Base-by-base conservation (phyloP, 2,113 vertebrate species). In the Hepsetus odoe region DNA sequence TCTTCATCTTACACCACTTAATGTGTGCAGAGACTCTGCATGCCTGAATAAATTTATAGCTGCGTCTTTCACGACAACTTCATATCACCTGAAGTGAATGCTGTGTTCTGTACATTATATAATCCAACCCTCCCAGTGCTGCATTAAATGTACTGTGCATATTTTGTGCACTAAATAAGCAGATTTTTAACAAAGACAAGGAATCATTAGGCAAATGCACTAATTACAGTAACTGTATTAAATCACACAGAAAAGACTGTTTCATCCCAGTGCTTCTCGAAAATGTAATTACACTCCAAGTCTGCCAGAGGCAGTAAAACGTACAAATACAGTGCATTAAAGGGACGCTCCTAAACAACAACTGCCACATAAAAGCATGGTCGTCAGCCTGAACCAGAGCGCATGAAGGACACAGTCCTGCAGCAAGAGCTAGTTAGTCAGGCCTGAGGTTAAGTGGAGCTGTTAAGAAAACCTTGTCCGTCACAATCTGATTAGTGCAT, bases 381-480 rank as follows among this genome's bases (percentile, higher is more conserved):
- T 68, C 77, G 72, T 72, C 59, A 76, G 32, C 40, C 74, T 4
- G 24, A 80, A 83, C 46, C 49, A 53, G 42, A 55, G 2, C 4
- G 46, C 64, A 59, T 40, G 42, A 64, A 79, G 76, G 70, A 76
- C 65, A 14, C 22, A 75, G 56, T 44, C 72, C 30, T 72, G 49
- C 40, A 68, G 76, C 77, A 72, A 70, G 38, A 72, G 76, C 38
- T 55, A 51, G 26, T 73, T 82, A 58, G 67, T 35, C 24, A 44
- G 65, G 80, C 38, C 74, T 76, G 49, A 82, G 84, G 85, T 90
- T 88, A 88, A 81, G 76, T 38, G 67, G 74, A 85, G 84, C 69
- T 77, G 81, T 80, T 77, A 80, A 85, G 77, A 66, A 44, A 85
- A 59, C 73, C 67, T 40, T 71, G 24, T 74, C 56, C 55, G 67